Percentiles rank a stretch among this genome's conserved stretches.
Evolutionary conservation across 2,113 vertebrate species (phyloP).

Genomic region (Polypterus bichir): DNA sequence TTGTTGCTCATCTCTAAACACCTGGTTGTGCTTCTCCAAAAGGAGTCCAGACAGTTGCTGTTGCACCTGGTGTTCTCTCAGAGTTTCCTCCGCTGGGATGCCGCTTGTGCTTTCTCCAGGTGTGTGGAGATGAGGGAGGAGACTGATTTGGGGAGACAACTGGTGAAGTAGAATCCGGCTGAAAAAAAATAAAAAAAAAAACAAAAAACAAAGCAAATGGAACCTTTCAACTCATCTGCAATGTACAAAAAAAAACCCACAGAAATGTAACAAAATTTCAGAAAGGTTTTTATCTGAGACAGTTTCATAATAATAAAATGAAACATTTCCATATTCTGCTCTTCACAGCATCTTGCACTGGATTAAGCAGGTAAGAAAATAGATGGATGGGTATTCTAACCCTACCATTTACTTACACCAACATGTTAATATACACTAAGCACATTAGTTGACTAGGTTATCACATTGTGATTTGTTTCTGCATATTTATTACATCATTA

Average conservation of each 20-base stretch:
- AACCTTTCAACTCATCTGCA: constrained; percentile 25
- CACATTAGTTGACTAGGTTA: too few species aligned
- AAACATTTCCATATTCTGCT: too few species aligned
- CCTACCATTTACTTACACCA: too few species aligned
- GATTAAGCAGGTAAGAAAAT: too few species aligned
- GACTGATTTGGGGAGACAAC: constrained; percentile 93
- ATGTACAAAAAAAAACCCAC: constrained; percentile 17
- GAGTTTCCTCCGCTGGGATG: constrained; percentile 81
- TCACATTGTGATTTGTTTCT: too few species aligned
- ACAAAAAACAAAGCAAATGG: constrained; percentile 26
- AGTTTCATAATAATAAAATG: too few species aligned
- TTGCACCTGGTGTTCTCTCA: constrained; percentile 61
- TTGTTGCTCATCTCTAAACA: constrained; percentile 25
- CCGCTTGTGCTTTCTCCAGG: constrained; percentile 90
- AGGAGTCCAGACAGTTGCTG: constrained; percentile 76
- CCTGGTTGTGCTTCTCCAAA: constrained; percentile 83
- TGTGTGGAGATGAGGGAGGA: constrained; percentile 78
- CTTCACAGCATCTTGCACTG: too few species aligned
- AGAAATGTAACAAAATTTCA: constrained; percentile 17
- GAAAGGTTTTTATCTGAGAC: not conserved
- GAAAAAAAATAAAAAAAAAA: constrained; percentile 5
- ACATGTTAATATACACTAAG: too few species aligned
- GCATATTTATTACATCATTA: too few species aligned
- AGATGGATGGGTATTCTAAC: too few species aligned
- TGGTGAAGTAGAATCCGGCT: constrained; percentile 83